phyloP scores from a whole-genome alignment of 2,113 vertebrate genomes.

The Hypanus sabinus region DNA sequence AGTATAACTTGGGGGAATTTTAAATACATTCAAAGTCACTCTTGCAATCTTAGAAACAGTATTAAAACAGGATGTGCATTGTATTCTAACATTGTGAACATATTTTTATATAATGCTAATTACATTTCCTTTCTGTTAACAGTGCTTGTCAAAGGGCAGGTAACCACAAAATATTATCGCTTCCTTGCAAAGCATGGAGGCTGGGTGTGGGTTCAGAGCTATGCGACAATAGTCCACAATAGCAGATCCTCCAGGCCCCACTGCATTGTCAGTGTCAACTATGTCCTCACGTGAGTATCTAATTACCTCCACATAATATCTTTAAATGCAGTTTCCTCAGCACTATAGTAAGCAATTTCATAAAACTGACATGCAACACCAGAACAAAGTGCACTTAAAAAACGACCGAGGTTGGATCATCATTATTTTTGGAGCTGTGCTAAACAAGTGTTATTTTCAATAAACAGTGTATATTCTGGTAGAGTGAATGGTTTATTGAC shows the following conservation, averaged over 20 bases:
- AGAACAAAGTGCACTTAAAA: conserved; percentile 14
- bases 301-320: not conserved
- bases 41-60: not conserved
- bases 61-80: not conserved
- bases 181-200: conserved; percentile 91
- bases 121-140: conserved; percentile 28
- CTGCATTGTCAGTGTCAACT: conserved; percentile 98
- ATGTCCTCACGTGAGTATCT: conserved; percentile 90
- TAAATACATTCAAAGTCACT: not conserved
- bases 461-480: not conserved
- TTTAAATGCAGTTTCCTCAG: not conserved
- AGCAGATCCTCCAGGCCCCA: conserved; percentile 92
- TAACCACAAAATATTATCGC: conserved; percentile 94
- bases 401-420: not conserved
- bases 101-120: not conserved
- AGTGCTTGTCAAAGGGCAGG: conserved; percentile 97
- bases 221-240: conserved; percentile 95
- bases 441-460: not conserved
- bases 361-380: not conserved
- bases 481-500: not conserved
- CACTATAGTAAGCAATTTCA: not conserved
- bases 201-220: conserved; percentile 98
- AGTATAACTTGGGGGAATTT: not conserved
- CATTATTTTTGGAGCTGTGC: not conserved
- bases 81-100: not conserved